Conservation (phyloP, 2,888 invertebrate genomes). For the Cabera pusaria region DNA sequence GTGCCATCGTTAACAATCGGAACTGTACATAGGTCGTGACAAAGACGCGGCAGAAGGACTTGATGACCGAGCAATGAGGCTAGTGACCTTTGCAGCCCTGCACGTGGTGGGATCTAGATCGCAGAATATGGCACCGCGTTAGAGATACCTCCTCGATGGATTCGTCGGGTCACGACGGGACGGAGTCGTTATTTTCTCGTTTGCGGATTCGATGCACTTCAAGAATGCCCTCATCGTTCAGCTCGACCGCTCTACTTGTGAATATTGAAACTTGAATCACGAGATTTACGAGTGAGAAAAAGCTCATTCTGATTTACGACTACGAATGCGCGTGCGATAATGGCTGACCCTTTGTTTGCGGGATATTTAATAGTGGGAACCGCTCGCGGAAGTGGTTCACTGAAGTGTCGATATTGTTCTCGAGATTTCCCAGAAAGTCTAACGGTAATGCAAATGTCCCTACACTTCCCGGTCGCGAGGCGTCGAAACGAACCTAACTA, state of each 20-base stretch:
- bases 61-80: constrained; percentile 66
- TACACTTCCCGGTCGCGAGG: constrained; percentile 64
- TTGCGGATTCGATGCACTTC: constrained; percentile 6
- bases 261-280: constrained; percentile 20
- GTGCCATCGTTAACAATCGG: constrained; percentile 56
- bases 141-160: constrained; percentile 11
- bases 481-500: constrained; percentile 48
- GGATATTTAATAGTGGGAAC: constrained; percentile 40
- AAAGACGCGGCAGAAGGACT: constrained; percentile 61
- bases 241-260: constrained; percentile 2
- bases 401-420: constrained; percentile 61
- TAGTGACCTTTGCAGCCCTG: constrained; percentile 66
- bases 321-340: constrained; percentile 18
- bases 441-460: constrained; percentile 75
- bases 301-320: constrained; percentile 17
- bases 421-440: constrained; percentile 60
- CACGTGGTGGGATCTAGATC: constrained; percentile 57
- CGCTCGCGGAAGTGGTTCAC: constrained; percentile 50
- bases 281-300: constrained; percentile 20
- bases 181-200: constrained; percentile 18
- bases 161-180: constrained; percentile 3
- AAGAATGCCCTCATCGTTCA: too few species aligned
- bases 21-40: constrained; percentile 76
- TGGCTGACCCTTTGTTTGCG: constrained; percentile 31
- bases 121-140: constrained; percentile 28